These are phyloP conservation scores for Ceyx cyanopectus DNA, from an alignment of 2,113 vertebrate species.

Conservation along the genomic window DNA sequence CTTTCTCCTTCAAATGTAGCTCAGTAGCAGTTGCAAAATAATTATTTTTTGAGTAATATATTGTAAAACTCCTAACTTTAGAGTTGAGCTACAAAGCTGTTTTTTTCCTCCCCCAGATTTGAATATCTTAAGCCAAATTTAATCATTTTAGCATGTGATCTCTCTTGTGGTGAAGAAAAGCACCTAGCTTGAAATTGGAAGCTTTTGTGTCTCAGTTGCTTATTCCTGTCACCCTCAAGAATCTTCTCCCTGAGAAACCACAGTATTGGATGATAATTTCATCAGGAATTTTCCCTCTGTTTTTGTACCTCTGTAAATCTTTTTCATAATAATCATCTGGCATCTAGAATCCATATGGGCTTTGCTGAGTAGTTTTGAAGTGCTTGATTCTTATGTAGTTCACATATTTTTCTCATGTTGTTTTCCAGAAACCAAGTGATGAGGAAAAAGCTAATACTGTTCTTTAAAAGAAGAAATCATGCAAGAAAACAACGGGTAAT, in stretches of 20 bases:
- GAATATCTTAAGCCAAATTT: background rate
- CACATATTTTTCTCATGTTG: conserved; percentile 48
- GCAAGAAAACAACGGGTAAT: conserved; percentile 98
- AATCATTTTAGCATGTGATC: background rate
- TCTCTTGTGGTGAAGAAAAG: background rate
- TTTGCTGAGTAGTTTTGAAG: background rate
- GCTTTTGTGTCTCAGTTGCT: background rate
- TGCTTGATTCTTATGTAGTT: background rate
- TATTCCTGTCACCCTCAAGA: background rate
- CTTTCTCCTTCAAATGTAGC: background rate
- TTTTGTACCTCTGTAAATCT: background rate
- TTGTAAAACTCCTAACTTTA: background rate
- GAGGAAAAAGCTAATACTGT: conserved; percentile 98
- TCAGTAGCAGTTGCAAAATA: background rate
- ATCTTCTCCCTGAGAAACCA: background rate
- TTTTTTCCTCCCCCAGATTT: background rate
- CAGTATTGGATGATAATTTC: background rate
- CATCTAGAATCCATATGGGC: background rate
- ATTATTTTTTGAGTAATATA: background rate
- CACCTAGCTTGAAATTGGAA: background rate
- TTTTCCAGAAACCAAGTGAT: conserved; percentile 96
- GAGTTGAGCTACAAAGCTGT: background rate
- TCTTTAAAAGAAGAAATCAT: conserved; percentile 99
- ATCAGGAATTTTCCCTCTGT: background rate
- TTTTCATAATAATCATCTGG: background rate